Evolutionary conservation across 2,113 vertebrate species (phyloP), one percentile per base, ranked within the genome.

Genomic region (Thomomys bottae): DNA sequence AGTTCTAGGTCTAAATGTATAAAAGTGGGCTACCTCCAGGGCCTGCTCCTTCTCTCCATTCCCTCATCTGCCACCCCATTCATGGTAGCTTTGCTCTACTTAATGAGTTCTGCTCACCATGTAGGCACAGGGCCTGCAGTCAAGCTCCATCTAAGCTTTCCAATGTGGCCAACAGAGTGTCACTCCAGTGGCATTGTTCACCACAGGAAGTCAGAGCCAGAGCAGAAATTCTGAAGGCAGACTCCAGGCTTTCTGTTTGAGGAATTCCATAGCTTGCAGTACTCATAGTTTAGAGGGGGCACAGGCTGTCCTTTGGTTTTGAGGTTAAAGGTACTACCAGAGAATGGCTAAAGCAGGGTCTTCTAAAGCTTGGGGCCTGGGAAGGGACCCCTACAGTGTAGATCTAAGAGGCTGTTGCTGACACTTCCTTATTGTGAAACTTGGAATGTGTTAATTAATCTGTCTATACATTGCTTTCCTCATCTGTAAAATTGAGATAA

Each of bases 391-490:
- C 23, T 85, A 45, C 17, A 17, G 24, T 30, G 64, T 82, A 36
- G 36, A 38, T 24, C 80, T 26, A 30, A 34, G 42, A 45, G n/a
- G 66, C 5, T 61, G 20, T 32, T 7, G 8, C n/a, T 6, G 32
- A 59, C 61, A 70, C 17, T 32, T 90, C 85, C 45, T 89, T 32
- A 38, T 28, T 75, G 67, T 45, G 78, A 84, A 78, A 94, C 8
- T 1, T 12, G 5, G 42, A 82, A 36, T 64, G 2, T 2, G 32
- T 34, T 75, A 30, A 61, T 81, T 67, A 34, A 70, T 73, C 54
- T 83, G 45, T 91, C 59, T 61, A 70, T 40, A 14, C 54, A 59
- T 80, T 80, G 49, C 68, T 75, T 68, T 70, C 82, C 15, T 81
- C 3, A 0, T 49, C 64, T 86, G 32, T 83, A 87, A 92, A 78